Conservation (phyloP, 2,113 vertebrate species). For the Pelodiscus sinensis region DNA sequence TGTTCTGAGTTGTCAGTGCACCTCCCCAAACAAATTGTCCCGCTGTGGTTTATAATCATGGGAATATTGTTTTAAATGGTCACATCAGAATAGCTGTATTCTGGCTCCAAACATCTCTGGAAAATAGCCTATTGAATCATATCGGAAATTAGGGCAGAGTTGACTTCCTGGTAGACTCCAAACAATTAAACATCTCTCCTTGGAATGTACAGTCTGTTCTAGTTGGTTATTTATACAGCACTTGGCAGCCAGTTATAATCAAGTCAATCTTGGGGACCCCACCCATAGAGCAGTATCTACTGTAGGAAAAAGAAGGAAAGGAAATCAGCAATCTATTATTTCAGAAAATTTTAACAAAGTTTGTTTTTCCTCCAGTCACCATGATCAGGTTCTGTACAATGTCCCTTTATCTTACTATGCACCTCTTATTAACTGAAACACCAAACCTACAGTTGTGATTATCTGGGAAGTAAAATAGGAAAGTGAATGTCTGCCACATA, state of each 20-base stretch:
- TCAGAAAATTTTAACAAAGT: constrained; percentile 21
- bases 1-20: not conserved
- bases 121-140: constrained; percentile 73
- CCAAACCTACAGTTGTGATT: not conserved
- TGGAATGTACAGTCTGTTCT: constrained; percentile 68
- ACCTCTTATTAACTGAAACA: not conserved
- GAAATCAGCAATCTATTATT: constrained; percentile 62
- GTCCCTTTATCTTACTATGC: constrained; percentile 7
- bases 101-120: constrained; percentile 66
- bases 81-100: constrained; percentile 15
- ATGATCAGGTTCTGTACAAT: constrained; percentile 38
- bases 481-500: not conserved
- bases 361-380: not conserved
- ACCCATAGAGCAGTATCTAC: constrained; percentile 29
- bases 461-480: not conserved
- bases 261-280: constrained; percentile 53
- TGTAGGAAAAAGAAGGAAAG: not conserved
- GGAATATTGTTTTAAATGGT: constrained; percentile 51
- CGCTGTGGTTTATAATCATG: constrained; percentile 55
- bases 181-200: constrained; percentile 65
- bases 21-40: constrained; percentile 48
- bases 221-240: constrained; percentile 63
- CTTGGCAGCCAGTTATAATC: constrained; percentile 49
- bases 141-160: constrained; percentile 76
- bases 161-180: constrained; percentile 77